phyloP scores from a whole-genome alignment of 1,140 invertebrate genomes.

The Drosophila fuyamai region DNA sequence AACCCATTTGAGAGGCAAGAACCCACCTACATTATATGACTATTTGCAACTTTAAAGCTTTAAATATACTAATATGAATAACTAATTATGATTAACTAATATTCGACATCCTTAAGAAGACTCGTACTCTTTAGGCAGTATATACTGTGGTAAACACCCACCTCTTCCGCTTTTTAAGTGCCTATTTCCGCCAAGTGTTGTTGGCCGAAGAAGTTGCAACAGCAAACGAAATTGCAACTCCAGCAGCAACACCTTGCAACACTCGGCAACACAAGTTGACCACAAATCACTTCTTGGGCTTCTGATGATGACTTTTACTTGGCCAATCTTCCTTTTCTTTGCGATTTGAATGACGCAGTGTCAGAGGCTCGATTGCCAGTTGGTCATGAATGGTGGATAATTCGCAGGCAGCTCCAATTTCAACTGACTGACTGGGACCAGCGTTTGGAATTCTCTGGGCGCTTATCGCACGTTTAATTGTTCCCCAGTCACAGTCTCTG shows the following conservation, averaged over 20 bases:
- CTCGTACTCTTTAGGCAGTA: too few relatives aligned
- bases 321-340: neutral
- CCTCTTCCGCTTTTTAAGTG: constrained; percentile 36
- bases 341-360: constrained; percentile 47
- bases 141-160: constrained; percentile 35
- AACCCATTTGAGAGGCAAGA: too few relatives aligned
- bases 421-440: constrained; percentile 33
- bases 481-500: constrained; percentile 14
- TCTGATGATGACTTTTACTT: constrained; percentile 1
- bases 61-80: too few relatives aligned
- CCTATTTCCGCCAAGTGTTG: constrained; percentile 25
- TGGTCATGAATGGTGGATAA: constrained; percentile 18
- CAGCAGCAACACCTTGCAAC: neutral
- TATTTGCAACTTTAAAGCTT: too few relatives aligned
- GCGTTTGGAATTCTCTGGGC: constrained; percentile 29
- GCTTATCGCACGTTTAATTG: constrained; percentile 43
- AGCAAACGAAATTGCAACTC: neutral
- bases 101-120: too few relatives aligned
- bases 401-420: constrained; percentile 71
- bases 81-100: too few relatives aligned
- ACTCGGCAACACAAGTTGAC: constrained; percentile 15
- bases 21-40: too few relatives aligned
- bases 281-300: constrained; percentile 29
- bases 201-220: neutral
- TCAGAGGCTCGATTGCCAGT: constrained; percentile 1